Base-by-base conservation (phyloP, 30 jellyfish, hydroid and myxozoan genomes). In the Cassiopea andromeda region DNA sequence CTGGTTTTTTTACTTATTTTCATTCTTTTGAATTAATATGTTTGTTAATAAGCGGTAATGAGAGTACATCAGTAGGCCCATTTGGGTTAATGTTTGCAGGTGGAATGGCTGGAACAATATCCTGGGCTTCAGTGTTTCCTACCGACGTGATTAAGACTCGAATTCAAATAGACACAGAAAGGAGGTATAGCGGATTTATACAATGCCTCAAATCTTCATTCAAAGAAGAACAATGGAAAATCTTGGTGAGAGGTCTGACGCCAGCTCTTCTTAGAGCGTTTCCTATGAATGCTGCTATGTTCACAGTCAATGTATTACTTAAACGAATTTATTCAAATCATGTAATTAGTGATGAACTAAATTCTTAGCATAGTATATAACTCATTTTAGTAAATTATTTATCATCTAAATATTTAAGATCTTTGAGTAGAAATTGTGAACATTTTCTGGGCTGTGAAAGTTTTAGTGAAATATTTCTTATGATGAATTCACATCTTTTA, bases 211-310 rank as follows among this genome's bases (percentile, higher is more conserved):
- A 83, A 43, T 78, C 81, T 12, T 94, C 98, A 8, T 90, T 81
- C 71, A 75, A 75, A 38, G 89, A 85, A 60, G 98, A 94, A 49
- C 91, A 93, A 19, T 71, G 93, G 94, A 48, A 61, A 60, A 66
- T 94, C 82, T 94, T 94, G 57, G 77, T 67, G 1, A 87, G 97
- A 19, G 98, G 98, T 0, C 90, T 94, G 46, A 89, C 94, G 50
- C 98, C 98, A 9, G 76, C 96, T 44, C 82, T 94, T 43, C 46
- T 94, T 27, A 78, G 98, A 59, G 98, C 97, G 7, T 94, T 94
- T 68, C 97, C 98, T 38, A 94, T 94, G 98, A 94, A 94, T 78
- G 92, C 98, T 4, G 98, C 98, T 10, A 94, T 94, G 13, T 94
- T 94, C 74, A 85, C 97, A 18, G 93, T 94, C 16, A 71, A 94